Evolutionary conservation across 2,888 invertebrate species (phyloP).

Genomic region (Stenodema calcarata): DNA sequence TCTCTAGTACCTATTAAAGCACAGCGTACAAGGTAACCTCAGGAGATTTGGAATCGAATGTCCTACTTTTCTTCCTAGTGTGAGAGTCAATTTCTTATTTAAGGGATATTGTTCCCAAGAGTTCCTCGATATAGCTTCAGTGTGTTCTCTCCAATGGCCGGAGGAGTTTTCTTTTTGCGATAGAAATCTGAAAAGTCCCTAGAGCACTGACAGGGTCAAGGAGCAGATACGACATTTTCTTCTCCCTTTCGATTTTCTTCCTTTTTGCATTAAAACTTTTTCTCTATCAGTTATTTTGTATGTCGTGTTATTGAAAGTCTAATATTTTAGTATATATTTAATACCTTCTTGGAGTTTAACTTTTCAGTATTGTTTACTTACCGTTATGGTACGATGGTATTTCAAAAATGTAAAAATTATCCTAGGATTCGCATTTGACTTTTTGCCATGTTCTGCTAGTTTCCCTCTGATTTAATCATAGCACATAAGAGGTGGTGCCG

Average conservation of each 20-base stretch:
- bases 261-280: neutral
- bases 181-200: neutral
- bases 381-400: no score
- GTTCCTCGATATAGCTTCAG: constrained; percentile 1
- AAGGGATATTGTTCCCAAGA: constrained; percentile 19
- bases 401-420: no score
- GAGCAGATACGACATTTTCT: neutral
- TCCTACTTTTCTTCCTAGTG: neutral
- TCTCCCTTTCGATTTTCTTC: neutral
- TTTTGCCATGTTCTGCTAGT: no score
- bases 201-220: neutral
- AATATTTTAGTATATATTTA: neutral
- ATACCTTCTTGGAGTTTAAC: no score
- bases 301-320: neutral
- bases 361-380: no score
- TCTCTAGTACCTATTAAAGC: no score
- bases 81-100: constrained; percentile 6
- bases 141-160: neutral
- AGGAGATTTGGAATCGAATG: neutral
- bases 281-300: no score
- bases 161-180: neutral
- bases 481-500: no score
- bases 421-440: no score
- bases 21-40: neutral
- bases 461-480: no score